Evolutionary conservation across 2,797 vertebrate species (phyloP), one percentile per base, ranked within the genome.

Genomic region (Pogonophryne albipinna): DNA sequence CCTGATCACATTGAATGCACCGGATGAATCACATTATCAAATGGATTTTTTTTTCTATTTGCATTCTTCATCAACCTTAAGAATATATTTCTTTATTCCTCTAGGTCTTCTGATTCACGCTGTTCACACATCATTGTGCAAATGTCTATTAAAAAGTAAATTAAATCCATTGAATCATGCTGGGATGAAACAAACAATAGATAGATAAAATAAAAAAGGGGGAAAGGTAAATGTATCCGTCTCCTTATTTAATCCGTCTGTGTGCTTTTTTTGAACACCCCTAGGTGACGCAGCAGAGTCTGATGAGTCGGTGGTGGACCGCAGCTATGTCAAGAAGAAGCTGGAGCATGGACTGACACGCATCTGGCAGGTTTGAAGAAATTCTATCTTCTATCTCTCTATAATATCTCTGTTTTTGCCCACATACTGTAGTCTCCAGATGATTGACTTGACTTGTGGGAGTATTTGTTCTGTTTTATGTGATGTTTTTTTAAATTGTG

Each of bases 261-360:
- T 53, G 20, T 66, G 14, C 34, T 62, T 73, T 71, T 44, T 83
- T 53, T 74, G 45, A 84, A n/a, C 59, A 17, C 15, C 66, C 10
- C 73, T 80, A 98, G 98, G 97, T 78, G 95, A 93, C 8, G 87
- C 76, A 38, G 94, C 95, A 31, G 93, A 93, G 75, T 84, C 94
- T 0, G 97, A 98, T 64, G 97, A 99, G 88, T 89, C 92, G 12
- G 95, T 90, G 71, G 98, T 99, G 89, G 97, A 97, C 87, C 97
- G 96, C 78, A 96, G 94, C 86, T 99, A 99, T 8, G 96, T 99
- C 12, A 98, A 98, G 92, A 99, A 99, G 95, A 99, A 99, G 81
- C 90, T 99, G 66, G 98, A 99, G 79, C 98, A 99, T 0, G 98
- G 98, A 45, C 95, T 99, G 74, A 97, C 97, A 1, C 92, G 98